Percentiles rank a stretch among this genome's conserved stretches.
phyloP scores from a whole-genome alignment of 2,888 invertebrate genomes.

The Hydrotaea cyrtoneurina region DNA sequence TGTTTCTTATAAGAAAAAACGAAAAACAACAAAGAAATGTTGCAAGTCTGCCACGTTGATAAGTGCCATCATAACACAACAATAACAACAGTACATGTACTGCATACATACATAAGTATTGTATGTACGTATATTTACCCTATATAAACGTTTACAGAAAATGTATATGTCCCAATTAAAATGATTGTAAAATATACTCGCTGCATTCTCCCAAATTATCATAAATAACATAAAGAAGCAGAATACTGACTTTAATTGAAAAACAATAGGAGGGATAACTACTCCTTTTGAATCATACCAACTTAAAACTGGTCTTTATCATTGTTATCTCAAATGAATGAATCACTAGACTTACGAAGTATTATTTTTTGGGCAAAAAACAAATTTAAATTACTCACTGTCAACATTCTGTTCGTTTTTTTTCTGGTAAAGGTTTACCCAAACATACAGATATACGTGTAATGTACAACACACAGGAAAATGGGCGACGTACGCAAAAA shows the following conservation, averaged over 20 bases:
- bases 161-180: constrained; percentile 22
- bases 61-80: constrained; percentile 40
- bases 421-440: constrained; percentile 8
- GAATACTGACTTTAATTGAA: background rate
- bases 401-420: background rate
- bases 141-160: constrained; percentile 24
- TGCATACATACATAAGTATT: constrained; percentile 21
- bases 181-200: background rate
- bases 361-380: background rate
- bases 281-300: background rate
- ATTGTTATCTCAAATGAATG: background rate
- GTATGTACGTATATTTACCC: constrained; percentile 20
- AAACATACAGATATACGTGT: background rate
- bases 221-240: background rate
- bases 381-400: background rate
- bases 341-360: constrained; percentile 2
- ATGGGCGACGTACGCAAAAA: constrained; percentile 63
- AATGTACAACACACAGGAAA: constrained; percentile 50
- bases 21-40: constrained; percentile 38
- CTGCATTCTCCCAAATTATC: background rate
- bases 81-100: background rate
- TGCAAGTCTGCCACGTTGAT: constrained; percentile 66
- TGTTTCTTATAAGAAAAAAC: background rate
- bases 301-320: background rate
- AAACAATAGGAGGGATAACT: background rate